Conservation (phyloP, 1,140 invertebrate genomes). For the Plutomurus gul region DNA sequence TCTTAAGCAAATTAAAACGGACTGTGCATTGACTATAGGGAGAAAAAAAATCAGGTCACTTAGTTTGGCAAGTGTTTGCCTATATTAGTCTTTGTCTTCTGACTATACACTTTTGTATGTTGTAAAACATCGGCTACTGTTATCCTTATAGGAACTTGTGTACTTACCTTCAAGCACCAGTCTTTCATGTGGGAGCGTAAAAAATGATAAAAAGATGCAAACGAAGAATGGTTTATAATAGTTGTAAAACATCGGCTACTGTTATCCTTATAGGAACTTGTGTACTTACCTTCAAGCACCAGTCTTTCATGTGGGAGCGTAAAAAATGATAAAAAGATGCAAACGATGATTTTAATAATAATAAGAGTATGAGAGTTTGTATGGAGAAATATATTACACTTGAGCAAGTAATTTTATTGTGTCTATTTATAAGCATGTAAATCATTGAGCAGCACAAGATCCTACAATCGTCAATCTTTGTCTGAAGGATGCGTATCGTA, state of each 20-base stretch:
- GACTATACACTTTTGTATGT: not conserved
- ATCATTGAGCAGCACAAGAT: not conserved
- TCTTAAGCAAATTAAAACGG: not conserved
- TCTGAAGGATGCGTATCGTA: not conserved
- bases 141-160: too few relatives aligned
- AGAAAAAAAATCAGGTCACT: not conserved
- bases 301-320: not conserved
- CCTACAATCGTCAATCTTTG: not conserved
- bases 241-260: too few relatives aligned
- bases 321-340: not conserved
- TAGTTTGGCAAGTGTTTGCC: not conserved
- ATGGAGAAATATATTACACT: too few relatives aligned
- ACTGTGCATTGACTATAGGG: not conserved
- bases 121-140: too few relatives aligned
- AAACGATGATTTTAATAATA: conserved; percentile 15
- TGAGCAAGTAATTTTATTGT: too few relatives aligned
- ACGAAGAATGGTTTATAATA: too few relatives aligned
- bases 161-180: too few relatives aligned
- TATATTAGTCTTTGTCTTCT: too few relatives aligned
- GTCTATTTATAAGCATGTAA: too few relatives aligned
- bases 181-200: not conserved
- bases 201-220: not conserved
- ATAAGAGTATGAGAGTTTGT: too few relatives aligned
- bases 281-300: too few relatives aligned
- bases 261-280: too few relatives aligned